Percentiles rank a stretch among this genome's conserved stretches.
These are phyloP conservation scores for Bathybates hornii DNA, from an alignment of 2,113 vertebrate genomes.

Conservation along the genomic window DNA sequence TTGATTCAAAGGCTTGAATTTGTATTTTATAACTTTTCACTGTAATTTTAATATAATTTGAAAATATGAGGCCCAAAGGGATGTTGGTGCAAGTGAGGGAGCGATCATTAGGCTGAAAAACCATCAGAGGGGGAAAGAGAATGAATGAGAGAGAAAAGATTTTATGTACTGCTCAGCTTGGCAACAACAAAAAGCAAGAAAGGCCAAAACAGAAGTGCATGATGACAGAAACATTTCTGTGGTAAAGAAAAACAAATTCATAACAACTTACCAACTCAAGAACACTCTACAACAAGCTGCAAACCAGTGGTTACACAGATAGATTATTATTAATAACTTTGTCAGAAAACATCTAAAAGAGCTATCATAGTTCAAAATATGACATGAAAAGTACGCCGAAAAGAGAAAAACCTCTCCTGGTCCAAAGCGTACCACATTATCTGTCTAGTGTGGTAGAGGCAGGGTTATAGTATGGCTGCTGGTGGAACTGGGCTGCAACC, in stretches of 20 bases:
- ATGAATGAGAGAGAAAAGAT: background rate
- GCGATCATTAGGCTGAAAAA: background rate
- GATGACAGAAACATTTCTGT: background rate
- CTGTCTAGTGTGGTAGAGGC: too few species aligned
- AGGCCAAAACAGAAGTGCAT: background rate
- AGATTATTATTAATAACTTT: background rate
- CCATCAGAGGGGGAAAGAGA: background rate
- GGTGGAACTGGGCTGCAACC: too few species aligned
- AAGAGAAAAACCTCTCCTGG: too few species aligned
- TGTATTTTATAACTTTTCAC: background rate
- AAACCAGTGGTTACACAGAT: background rate
- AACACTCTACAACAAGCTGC: background rate
- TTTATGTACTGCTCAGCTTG: background rate
- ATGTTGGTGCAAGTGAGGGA: background rate
- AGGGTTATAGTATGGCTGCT: too few species aligned
- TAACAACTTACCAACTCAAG: background rate
- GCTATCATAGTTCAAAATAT: background rate
- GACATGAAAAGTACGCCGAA: too few species aligned
- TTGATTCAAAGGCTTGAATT: background rate
- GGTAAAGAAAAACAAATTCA: background rate
- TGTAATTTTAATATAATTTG: background rate
- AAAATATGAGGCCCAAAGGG: background rate
- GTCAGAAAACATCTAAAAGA: background rate
- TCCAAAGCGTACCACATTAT: too few species aligned
- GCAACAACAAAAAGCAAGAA: background rate